Evolutionary conservation across 2,797 vertebrate species (phyloP).

Genomic region (Ambastaia sidthimunki): DNA sequence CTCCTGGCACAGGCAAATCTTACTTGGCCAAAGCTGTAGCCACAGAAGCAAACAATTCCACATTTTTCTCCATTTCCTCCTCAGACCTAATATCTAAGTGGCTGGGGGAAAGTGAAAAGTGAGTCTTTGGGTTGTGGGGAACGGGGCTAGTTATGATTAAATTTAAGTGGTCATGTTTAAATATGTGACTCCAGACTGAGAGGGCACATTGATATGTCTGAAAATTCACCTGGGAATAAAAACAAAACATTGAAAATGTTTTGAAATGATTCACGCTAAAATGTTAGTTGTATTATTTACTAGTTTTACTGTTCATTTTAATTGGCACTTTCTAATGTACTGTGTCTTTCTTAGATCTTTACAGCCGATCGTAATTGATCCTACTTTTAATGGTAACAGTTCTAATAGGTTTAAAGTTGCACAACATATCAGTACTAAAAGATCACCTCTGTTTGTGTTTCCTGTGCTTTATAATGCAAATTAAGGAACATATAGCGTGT

Average conservation of each 20-base stretch:
- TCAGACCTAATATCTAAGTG: constrained; percentile 98
- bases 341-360: too few species aligned
- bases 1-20: constrained; percentile 97
- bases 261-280: not conserved
- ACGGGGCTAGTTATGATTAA: not conserved
- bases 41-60: constrained; percentile 98
- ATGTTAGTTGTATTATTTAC: too few species aligned
- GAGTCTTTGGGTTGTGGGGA: constrained; percentile 65
- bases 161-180: not conserved
- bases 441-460: not conserved
- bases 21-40: constrained; percentile 99
- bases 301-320: too few species aligned
- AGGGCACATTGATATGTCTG: not conserved
- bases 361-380: too few species aligned
- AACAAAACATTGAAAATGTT: not conserved
- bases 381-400: not conserved
- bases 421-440: too few species aligned
- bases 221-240: not conserved
- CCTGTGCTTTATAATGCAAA: not conserved
- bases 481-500: not conserved
- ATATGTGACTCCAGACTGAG: not conserved
- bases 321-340: too few species aligned
- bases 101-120: constrained; percentile 99
- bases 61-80: constrained; percentile 96
- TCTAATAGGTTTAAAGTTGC: not conserved